Percentiles rank a stretch among this genome's conserved stretches.
phyloP scores from a whole-genome alignment of 2,797 vertebrate species.

The Lagodon rhomboides region DNA sequence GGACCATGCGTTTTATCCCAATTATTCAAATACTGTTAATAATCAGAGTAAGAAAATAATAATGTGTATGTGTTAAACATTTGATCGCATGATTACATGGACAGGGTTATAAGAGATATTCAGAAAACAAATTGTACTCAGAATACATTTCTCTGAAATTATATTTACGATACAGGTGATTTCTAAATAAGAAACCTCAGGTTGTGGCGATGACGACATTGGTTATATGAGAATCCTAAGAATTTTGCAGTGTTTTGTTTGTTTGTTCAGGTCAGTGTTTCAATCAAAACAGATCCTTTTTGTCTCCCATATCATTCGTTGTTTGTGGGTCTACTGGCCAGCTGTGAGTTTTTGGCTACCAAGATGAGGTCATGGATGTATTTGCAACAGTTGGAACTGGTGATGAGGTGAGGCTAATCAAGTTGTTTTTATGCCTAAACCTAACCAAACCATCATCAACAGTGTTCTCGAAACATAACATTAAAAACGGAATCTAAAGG shows the following conservation, averaged over 20 bases:
- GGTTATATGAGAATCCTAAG: neutral
- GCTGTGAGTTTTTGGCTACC: too few species aligned
- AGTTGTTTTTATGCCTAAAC: too few species aligned
- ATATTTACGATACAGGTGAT: too few species aligned
- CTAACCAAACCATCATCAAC: too few species aligned
- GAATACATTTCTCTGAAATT: neutral
- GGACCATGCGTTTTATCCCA: neutral
- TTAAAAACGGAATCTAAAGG: too few species aligned
- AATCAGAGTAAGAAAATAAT: neutral
- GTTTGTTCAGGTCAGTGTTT: neutral
- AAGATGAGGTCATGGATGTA: neutral
- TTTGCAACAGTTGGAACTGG: neutral
- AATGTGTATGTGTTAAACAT: neutral
- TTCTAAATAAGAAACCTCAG: too few species aligned
- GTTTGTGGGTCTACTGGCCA: too few species aligned
- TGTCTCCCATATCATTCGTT: neutral
- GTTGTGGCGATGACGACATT: too few species aligned
- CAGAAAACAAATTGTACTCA: neutral
- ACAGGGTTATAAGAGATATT: neutral
- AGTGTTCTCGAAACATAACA: too few species aligned
- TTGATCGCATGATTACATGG: neutral
- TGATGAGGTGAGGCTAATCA: too few species aligned
- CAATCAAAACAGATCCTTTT: neutral
- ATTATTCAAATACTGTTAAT: constrained; percentile 10
- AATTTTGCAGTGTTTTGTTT: neutral